These are phyloP conservation scores for Rhyacophila evoluta DNA, from an alignment of 2,888 invertebrate genomes.

Conservation along the genomic window DNA sequence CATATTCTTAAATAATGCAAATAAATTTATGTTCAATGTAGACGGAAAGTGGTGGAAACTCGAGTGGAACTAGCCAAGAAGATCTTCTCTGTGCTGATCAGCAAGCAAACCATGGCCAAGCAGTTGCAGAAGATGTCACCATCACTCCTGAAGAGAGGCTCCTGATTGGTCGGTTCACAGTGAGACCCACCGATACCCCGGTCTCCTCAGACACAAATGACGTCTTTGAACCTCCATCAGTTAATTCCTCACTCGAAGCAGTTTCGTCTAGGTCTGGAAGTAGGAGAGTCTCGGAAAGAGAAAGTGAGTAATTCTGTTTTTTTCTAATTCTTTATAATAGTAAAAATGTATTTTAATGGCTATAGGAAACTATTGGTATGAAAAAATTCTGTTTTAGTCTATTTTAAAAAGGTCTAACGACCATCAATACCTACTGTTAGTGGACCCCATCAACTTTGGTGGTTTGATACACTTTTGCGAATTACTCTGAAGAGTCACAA, in stretches of 20 bases:
- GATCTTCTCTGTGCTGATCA: slow-evolving; percentile 58
- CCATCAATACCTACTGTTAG: too few species aligned
- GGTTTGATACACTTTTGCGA: too few species aligned
- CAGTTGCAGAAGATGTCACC: slow-evolving; percentile 51
- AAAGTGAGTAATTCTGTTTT: slow-evolving; percentile 35
- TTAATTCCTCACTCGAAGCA: slow-evolving; percentile 54
- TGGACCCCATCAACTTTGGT: too few species aligned
- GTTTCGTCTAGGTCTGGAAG: slow-evolving; percentile 58
- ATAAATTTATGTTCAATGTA: too few species aligned
- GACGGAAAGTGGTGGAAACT: slow-evolving; percentile 58
- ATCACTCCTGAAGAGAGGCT: slow-evolving; percentile 53
- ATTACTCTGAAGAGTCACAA: too few species aligned
- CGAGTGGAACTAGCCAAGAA: slow-evolving; percentile 64
- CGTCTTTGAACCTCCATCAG: slow-evolving; percentile 44
- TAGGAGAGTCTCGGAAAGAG: slow-evolving; percentile 63
- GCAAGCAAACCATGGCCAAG: slow-evolving; percentile 25
- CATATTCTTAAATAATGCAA: too few species aligned
- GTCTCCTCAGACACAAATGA: slow-evolving; percentile 57
- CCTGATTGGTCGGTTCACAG: slow-evolving; percentile 52
- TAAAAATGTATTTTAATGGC: too few species aligned
- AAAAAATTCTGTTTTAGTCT: too few species aligned
- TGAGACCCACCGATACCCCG: slow-evolving; percentile 61
- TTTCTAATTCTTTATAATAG: background rate
- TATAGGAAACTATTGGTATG: too few species aligned
- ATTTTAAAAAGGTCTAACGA: too few species aligned